These are phyloP conservation scores for Mastomys coucha DNA, from an alignment of 2,113 vertebrate genomes.

Conservation along the genomic window DNA sequence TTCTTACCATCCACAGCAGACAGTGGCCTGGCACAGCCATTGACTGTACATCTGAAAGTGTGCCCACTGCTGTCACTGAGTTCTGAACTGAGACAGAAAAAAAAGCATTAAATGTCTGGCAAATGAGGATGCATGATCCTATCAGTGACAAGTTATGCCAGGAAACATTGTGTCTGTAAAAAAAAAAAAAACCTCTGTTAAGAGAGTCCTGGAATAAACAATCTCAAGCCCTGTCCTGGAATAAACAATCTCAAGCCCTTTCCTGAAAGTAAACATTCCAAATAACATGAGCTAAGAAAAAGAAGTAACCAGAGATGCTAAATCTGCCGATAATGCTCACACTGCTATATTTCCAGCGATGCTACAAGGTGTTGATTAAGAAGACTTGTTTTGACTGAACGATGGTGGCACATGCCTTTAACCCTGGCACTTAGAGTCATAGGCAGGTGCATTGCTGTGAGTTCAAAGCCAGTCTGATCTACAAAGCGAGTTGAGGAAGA, in stretches of 20 bases:
- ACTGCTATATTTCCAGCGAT: neutral
- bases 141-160: neutral
- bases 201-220: neutral
- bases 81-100: neutral
- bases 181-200: neutral
- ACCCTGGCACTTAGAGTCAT: neutral
- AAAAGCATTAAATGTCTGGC: neutral
- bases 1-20: neutral
- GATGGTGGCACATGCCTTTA: neutral
- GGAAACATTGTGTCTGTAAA: neutral
- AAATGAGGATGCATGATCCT: neutral
- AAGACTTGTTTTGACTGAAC: neutral
- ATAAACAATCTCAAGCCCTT: too few species aligned
- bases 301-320: neutral
- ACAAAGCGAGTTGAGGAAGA: neutral
- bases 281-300: neutral
- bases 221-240: too few species aligned
- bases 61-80: neutral
- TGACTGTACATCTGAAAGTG: neutral
- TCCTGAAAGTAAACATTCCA: neutral
- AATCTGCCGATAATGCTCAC: neutral
- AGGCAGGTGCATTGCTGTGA: neutral
- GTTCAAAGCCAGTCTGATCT: neutral
- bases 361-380: neutral
- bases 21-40: neutral